Percentiles rank a stretch among this genome's conserved stretches.
Conservation (phyloP, 2,888 invertebrate genomes). For the Coelopa pilipes region DNA sequence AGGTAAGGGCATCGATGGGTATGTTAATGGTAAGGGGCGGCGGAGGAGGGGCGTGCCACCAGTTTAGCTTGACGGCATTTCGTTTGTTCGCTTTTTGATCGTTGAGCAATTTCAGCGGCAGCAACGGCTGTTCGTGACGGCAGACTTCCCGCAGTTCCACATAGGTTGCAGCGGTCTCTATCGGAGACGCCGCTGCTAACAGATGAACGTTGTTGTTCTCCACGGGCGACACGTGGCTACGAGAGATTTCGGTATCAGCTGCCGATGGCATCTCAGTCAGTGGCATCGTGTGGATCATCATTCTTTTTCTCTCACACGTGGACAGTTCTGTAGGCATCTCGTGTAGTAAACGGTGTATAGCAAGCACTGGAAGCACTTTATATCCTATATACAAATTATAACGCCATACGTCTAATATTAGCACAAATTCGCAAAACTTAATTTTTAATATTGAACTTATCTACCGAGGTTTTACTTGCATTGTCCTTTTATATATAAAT, state of each 20-base stretch:
- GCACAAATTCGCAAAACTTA: no score
- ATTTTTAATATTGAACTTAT: no score
- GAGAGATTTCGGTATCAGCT: no score
- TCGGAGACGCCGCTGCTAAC: background rate
- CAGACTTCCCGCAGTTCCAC: background rate
- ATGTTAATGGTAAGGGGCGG: constrained; percentile 37
- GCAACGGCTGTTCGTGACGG: constrained; percentile 13
- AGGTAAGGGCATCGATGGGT: background rate
- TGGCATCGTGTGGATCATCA: background rate
- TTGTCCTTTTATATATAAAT: background rate
- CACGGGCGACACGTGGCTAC: no score
- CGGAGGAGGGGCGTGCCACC: constrained; percentile 56
- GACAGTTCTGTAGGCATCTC: no score
- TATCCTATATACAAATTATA: no score
- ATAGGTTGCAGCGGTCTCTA: background rate
- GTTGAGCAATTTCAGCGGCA: constrained; percentile 37
- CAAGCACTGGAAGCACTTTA: no score
- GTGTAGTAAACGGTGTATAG: no score
- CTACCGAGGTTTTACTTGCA: background rate
- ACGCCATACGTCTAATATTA: no score
- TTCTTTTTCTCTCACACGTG: background rate
- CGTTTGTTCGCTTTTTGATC: constrained; percentile 48
- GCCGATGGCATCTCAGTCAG: no score
- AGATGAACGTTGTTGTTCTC: no score
- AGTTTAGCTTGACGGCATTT: constrained; percentile 55